Conservation (phyloP, 1,140 invertebrate genomes). For the Drosophila quadrilineata region DNA sequence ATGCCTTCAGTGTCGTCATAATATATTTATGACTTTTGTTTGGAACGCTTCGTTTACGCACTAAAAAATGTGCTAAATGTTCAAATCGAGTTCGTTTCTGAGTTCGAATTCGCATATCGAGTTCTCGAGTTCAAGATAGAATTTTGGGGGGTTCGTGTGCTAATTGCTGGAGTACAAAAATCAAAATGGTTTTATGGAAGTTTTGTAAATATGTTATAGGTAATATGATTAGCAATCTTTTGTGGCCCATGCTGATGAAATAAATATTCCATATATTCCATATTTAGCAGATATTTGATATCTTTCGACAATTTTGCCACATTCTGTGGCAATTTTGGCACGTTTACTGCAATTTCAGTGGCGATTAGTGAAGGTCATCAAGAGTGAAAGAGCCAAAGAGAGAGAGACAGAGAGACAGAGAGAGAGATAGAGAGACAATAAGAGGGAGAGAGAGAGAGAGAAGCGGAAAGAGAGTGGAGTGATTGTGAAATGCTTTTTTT, state of each 20-base stretch:
- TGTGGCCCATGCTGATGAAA: conserved; percentile 43
- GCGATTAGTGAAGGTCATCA: no score
- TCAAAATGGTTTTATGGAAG: conserved; percentile 17
- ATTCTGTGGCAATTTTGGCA: conserved; percentile 14
- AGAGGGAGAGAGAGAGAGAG: no score
- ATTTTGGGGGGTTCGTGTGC: no score
- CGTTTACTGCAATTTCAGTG: no score
- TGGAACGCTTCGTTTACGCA: conserved; percentile 60
- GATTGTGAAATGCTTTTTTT: no score
- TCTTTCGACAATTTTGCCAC: not conserved
- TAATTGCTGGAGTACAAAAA: conserved; percentile 46
- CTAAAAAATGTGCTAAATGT: conserved; percentile 57
- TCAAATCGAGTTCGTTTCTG: conserved; percentile 30
- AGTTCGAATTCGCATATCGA: no score
- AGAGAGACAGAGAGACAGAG: no score
- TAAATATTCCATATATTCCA: conserved; percentile 6
- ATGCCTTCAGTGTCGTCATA: no score
- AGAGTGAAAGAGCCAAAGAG: no score
- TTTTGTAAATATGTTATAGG: conserved; percentile 46
- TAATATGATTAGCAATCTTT: conserved; percentile 21
- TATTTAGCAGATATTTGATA: not conserved
- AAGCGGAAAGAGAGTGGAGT: no score
- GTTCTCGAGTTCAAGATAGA: no score
- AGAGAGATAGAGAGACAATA: no score
- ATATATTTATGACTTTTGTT: conserved; percentile 47